Evolutionary conservation across 2,113 vertebrate genomes (phyloP).

Genomic region (Poecile atricapillus): DNA sequence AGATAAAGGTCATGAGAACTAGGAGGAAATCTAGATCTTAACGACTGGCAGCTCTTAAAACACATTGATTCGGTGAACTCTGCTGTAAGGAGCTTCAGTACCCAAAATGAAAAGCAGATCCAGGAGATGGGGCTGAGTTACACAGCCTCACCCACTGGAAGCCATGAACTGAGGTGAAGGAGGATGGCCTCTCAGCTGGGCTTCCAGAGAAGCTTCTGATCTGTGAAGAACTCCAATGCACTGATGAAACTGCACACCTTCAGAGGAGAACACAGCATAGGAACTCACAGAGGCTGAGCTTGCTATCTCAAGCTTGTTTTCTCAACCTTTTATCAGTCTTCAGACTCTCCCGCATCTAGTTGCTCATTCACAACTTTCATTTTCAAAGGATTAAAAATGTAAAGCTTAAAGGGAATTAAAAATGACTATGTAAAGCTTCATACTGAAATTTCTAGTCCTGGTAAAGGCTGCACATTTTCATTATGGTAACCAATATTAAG

Average conservation of each 20-base stretch:
- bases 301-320: background rate
- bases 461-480: background rate
- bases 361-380: background rate
- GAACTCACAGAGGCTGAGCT: background rate
- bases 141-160: background rate
- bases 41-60: background rate
- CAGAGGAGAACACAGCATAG: background rate
- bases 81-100: background rate
- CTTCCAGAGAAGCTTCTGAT: background rate
- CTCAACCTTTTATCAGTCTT: background rate
- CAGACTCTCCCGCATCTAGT: background rate
- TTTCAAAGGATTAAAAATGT: background rate
- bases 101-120: background rate
- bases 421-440: background rate
- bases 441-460: background rate
- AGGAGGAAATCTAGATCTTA: background rate
- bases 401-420: background rate
- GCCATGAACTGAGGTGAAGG: background rate
- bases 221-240: background rate
- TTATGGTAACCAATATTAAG: background rate
- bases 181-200: background rate
- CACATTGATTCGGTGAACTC: background rate
- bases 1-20: background rate
- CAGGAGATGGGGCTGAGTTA: background rate
- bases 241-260: background rate